Evolutionary conservation across 2,113 vertebrate genomes (phyloP).

Genomic region (Patagioenas fasciata): DNA sequence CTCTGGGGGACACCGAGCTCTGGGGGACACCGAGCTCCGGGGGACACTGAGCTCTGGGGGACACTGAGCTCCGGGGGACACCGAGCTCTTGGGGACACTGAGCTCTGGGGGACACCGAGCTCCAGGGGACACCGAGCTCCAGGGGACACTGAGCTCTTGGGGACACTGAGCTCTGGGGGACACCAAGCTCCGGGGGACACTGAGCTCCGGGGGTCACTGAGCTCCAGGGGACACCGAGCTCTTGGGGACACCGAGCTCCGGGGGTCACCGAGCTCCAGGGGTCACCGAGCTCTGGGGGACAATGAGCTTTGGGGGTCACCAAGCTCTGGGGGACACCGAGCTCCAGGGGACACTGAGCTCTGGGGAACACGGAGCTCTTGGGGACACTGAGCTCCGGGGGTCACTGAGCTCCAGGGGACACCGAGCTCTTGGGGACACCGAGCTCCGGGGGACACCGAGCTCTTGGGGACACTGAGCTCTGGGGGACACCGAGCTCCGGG

Average conservation of each 20-base stretch:
- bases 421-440: background rate
- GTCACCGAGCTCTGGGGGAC: background rate
- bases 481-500: background rate
- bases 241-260: background rate
- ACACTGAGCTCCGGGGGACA: background rate
- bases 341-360: background rate
- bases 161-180: background rate
- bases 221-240: background rate
- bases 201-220: too few relatives aligned
- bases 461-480: too few relatives aligned
- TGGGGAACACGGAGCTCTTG: background rate
- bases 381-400: background rate
- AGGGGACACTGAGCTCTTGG: background rate
- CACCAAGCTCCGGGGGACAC: background rate
- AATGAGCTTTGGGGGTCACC: too few relatives aligned
- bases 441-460: background rate
- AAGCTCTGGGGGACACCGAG: background rate
- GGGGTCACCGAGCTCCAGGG: background rate
- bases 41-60: background rate
- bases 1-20: background rate
- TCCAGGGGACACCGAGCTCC: background rate
- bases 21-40: background rate
- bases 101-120: background rate
- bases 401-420: background rate
- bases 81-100: background rate